phyloP scores from a whole-genome alignment of 1,140 invertebrate genomes.

The Helicoverpa armigera region DNA sequence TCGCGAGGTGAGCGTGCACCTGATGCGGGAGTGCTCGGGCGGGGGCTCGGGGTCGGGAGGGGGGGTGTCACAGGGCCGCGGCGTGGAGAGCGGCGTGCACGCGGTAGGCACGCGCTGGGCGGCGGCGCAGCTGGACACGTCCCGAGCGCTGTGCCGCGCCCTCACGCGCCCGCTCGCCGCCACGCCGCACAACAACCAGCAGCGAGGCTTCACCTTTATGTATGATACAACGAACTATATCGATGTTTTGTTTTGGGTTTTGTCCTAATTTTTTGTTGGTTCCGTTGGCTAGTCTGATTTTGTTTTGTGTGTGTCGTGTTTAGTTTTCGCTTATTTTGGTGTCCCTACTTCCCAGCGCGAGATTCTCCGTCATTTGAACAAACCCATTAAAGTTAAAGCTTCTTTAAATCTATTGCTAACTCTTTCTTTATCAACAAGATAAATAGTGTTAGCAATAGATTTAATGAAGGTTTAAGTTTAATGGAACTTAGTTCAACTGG shows the following conservation, averaged over 20 bases:
- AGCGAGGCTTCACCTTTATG: slow-evolving; percentile 93
- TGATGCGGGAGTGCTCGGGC: slow-evolving; percentile 88
- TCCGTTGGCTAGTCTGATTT: not conserved
- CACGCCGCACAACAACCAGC: slow-evolving; percentile 89
- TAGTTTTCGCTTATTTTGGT: not conserved
- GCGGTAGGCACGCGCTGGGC: slow-evolving; percentile 93
- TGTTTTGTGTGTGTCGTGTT: not conserved
- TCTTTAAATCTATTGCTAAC: too few species aligned
- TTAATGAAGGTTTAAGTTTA: too few species aligned
- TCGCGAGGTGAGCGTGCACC: slow-evolving; percentile 93
- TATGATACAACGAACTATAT: slow-evolving; percentile 70
- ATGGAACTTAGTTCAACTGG: too few species aligned
- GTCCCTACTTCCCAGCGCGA: too few species aligned
- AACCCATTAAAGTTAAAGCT: too few species aligned
- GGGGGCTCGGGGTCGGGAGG: slow-evolving; percentile 79
- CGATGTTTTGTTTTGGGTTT: slow-evolving; percentile 10
- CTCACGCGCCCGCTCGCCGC: slow-evolving; percentile 90
- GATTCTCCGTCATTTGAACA: too few species aligned
- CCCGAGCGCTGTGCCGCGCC: slow-evolving; percentile 91
- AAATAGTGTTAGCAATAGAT: too few species aligned
- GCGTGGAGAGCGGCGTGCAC: slow-evolving; percentile 91
- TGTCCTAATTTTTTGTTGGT: not conserved
- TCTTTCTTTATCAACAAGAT: too few species aligned
- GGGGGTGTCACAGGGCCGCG: slow-evolving; percentile 58
- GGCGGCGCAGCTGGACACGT: slow-evolving; percentile 92